A percentile compares a stretch with the other conserved stretches of the same genome.
phyloP scores from a whole-genome alignment of 2,113 vertebrate genomes.

The Cheilinus undulatus region DNA sequence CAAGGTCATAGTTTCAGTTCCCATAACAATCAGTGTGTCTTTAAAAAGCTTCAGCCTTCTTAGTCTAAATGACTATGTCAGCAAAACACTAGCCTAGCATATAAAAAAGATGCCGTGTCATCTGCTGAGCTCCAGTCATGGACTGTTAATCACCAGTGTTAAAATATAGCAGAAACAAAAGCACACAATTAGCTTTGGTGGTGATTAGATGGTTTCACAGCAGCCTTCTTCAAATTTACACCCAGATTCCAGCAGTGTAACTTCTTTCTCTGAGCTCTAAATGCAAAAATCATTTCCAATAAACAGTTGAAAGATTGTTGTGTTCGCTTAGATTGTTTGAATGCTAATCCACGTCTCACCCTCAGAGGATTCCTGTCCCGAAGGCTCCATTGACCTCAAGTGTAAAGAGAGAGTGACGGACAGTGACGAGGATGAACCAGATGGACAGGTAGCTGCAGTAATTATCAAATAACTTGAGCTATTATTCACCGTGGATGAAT shows the following conservation, averaged over 20 bases:
- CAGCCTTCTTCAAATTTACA: background rate
- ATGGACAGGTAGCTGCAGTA: constrained; percentile 83
- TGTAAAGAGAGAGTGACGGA: constrained; percentile 94
- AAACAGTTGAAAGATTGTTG: background rate
- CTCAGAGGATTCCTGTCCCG: constrained; percentile 87
- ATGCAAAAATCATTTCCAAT: background rate
- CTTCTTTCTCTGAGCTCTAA: background rate
- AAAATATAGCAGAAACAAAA: constrained; percentile 15
- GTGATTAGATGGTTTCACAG: constrained; percentile 2
- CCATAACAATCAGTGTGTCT: constrained; percentile 1
- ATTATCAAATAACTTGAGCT: background rate
- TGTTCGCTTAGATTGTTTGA: background rate
- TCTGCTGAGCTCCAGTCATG: background rate
- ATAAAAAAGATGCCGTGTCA: constrained; percentile 20
- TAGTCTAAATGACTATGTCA: constrained; percentile 11
- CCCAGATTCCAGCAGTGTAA: background rate
- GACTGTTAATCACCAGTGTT: constrained; percentile 10
- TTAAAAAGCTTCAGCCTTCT: constrained; percentile 4
- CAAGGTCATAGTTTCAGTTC: constrained; percentile 50
- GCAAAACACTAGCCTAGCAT: constrained; percentile 9
- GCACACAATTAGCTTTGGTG: background rate
- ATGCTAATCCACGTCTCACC: constrained; percentile 4
- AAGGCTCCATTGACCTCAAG: constrained; percentile 91
- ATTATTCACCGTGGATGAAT: background rate
- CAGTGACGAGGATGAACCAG: constrained; percentile 90